Evolutionary conservation across 2,797 vertebrate species (phyloP).

Genomic region (Tadarida brasiliensis): DNA sequence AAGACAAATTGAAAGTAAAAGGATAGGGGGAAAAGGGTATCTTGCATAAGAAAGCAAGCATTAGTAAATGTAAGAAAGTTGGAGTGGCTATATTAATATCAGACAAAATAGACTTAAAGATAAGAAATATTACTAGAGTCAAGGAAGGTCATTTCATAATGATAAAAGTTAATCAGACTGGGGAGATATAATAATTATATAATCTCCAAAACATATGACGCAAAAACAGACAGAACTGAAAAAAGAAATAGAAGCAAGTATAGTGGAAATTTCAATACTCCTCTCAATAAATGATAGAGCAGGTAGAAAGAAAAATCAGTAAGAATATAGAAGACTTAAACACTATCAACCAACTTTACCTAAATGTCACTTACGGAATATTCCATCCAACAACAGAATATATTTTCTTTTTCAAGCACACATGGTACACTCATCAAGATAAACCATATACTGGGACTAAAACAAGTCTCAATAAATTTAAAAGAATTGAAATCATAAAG

Average conservation of each 20-base stretch:
- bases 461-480: not conserved
- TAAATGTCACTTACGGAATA: slow-evolving; percentile 13
- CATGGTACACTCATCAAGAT: not conserved
- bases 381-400: slow-evolving; percentile 21
- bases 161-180: not conserved
- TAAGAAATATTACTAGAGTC: not conserved
- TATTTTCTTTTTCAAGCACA: slow-evolving; percentile 21
- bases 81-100: not conserved
- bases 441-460: not conserved
- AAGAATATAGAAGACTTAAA: not conserved
- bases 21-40: not conserved
- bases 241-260: slow-evolving; percentile 23
- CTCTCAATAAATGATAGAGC: slow-evolving; percentile 30
- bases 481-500: slow-evolving; percentile 17
- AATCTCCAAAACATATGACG: not conserved
- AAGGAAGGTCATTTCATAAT: slow-evolving; percentile 22
- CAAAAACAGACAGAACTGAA: not conserved
- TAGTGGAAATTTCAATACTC: slow-evolving; percentile 8
- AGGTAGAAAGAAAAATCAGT: not conserved
- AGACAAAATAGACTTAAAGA: slow-evolving; percentile 54
- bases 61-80: not conserved
- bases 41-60: not conserved
- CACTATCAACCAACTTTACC: not conserved
- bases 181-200: not conserved
- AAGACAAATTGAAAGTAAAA: slow-evolving; percentile 21